A percentile compares a stretch with the other conserved stretches of the same genome.
Evolutionary conservation across 1,140 invertebrate genomes (phyloP).

Genomic region (Drosophila sucinea): DNA sequence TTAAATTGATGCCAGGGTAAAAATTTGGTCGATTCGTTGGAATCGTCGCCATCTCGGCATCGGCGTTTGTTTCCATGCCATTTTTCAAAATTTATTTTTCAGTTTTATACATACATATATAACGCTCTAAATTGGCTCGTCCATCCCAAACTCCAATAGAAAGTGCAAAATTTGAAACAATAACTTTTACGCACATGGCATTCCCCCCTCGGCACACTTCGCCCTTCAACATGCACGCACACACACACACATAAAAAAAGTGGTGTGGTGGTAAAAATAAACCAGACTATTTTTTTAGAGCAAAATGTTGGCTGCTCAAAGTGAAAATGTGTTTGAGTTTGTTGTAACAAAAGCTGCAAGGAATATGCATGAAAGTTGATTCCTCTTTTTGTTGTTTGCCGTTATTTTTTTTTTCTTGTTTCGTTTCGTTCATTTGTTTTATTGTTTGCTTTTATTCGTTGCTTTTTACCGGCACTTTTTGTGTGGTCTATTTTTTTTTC

Average conservation of each 20-base stretch:
- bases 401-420: conserved; percentile 1
- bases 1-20: not conserved
- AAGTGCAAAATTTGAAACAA: conserved; percentile 79
- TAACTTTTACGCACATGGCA: conserved; percentile 72
- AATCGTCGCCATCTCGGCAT: not conserved
- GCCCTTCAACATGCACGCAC: not conserved
- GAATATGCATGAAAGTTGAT: conserved; percentile 53
- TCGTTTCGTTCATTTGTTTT: conserved; percentile 4
- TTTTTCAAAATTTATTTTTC: conserved; percentile 51
- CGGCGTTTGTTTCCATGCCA: conserved; percentile 27
- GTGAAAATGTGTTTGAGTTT: conserved; percentile 75
- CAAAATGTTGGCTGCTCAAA: conserved; percentile 45
- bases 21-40: not conserved
- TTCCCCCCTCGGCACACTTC: not conserved
- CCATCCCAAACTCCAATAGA: conserved; percentile 51
- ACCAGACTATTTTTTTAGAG: conserved; percentile 34
- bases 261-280: conserved; percentile 13
- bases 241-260: not conserved
- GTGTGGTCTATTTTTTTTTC: not conserved
- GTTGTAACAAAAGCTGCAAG: conserved; percentile 60
- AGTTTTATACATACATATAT: conserved; percentile 15
- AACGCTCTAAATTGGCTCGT: conserved; percentile 5
- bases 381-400: conserved; percentile 29
- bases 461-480: not conserved
- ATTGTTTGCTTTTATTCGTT: conserved; percentile 2